These are phyloP conservation scores for Poecilia gillii DNA, from an alignment of 2,797 vertebrate species.

Conservation along the genomic window DNA sequence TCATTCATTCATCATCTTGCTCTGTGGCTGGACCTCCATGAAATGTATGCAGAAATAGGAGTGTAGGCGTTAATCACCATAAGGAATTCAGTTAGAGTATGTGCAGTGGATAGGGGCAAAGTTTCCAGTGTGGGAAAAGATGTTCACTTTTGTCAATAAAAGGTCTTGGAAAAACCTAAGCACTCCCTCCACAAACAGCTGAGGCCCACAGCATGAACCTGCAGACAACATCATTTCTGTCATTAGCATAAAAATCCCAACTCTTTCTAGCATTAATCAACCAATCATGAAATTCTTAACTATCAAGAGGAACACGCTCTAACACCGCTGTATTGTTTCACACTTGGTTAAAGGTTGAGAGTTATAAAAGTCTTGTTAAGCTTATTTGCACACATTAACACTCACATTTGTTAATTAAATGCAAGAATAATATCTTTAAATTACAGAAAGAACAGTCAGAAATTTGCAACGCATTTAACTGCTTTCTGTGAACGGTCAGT, in stretches of 20 bases:
- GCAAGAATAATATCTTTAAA: background rate
- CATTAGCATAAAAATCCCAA: background rate
- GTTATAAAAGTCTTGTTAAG: background rate
- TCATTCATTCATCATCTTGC: background rate
- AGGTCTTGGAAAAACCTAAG: background rate
- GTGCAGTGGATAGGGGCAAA: background rate
- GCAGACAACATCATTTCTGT: background rate
- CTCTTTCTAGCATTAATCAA: background rate
- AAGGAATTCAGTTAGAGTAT: background rate
- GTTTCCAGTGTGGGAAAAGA: background rate
- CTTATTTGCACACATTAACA: background rate
- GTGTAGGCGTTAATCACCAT: background rate
- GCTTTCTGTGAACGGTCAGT: background rate
- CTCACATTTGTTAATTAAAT: background rate
- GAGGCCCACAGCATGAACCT: background rate
- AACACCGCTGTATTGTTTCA: background rate
- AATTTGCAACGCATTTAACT: background rate
- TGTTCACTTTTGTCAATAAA: background rate
- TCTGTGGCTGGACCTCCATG: background rate
- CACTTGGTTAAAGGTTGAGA: background rate
- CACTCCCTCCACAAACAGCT: background rate
- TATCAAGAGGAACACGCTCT: background rate
- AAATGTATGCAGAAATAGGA: background rate
- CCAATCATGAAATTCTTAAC: background rate
- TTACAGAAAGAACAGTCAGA: background rate